Evolutionary conservation across 2,888 invertebrate genomes (phyloP).

Genomic region (Agriopis aurantiaria): DNA sequence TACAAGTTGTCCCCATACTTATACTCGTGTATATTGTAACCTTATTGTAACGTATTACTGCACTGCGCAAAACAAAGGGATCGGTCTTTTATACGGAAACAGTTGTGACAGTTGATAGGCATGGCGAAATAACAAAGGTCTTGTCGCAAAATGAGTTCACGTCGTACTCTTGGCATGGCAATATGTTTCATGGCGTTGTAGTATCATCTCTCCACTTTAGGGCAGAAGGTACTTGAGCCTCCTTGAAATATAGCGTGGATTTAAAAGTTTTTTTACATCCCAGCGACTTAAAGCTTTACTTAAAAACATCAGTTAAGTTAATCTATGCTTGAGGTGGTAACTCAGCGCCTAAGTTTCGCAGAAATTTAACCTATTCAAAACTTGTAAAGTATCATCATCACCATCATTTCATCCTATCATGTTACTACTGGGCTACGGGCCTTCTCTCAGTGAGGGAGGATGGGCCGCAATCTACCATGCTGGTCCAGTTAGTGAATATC

Average conservation of each 20-base stretch:
- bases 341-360: too few relatives aligned
- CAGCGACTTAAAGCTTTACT: not conserved
- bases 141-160: slow-evolving; percentile 21
- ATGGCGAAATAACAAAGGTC: slow-evolving; percentile 17
- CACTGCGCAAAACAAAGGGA: slow-evolving; percentile 7
- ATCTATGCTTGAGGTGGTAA: too few relatives aligned
- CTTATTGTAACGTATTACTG: not conserved
- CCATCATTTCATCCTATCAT: too few relatives aligned
- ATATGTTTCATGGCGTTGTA: slow-evolving; percentile 20
- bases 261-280: slow-evolving; percentile 3
- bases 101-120: slow-evolving; percentile 17
- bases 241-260: slow-evolving; percentile 7
- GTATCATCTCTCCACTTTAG: slow-evolving; percentile 12
- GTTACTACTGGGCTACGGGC: too few relatives aligned
- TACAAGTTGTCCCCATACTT: too few relatives aligned
- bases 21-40: not conserved
- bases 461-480: too few relatives aligned
- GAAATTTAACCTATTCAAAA: too few relatives aligned
- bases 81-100: slow-evolving; percentile 9
- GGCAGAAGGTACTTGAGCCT: not conserved
- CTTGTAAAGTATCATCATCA: too few relatives aligned
- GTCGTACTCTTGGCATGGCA: slow-evolving; percentile 16
- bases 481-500: too few relatives aligned
- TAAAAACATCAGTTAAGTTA: too few relatives aligned
- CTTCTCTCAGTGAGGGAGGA: too few relatives aligned